phyloP scores from a whole-genome alignment of 1,140 invertebrate species.

The Euglossa dilemma region DNA sequence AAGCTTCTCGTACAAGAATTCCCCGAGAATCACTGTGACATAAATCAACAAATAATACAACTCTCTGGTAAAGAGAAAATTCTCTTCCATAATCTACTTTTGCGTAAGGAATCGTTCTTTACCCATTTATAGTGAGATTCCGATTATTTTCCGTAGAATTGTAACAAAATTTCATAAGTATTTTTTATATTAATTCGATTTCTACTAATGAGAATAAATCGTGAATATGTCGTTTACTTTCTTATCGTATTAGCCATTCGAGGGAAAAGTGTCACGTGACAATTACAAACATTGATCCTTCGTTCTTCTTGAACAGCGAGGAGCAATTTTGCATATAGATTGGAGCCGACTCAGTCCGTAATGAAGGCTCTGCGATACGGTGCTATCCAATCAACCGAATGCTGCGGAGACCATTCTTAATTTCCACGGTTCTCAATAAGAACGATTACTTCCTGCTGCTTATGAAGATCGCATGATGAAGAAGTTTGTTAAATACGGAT shows the following conservation, averaged over 20 bases:
- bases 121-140: too few relatives aligned
- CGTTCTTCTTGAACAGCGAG: conserved; percentile 18
- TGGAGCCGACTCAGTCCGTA: conserved; percentile 18
- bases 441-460: not conserved
- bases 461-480: not conserved
- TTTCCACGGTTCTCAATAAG: not conserved
- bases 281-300: conserved; percentile 21
- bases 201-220: not conserved
- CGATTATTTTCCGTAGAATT: too few relatives aligned
- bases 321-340: conserved; percentile 48
- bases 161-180: too few relatives aligned
- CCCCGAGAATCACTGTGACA: not conserved
- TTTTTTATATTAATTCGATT: too few relatives aligned
- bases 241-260: not conserved
- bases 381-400: conserved; percentile 30
- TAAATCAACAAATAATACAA: not conserved
- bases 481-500: not conserved
- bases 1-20: conserved; percentile 3
- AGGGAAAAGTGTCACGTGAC: not conserved
- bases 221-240: not conserved
- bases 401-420: conserved; percentile 12
- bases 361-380: conserved; percentile 37
- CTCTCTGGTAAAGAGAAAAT: too few relatives aligned
- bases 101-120: too few relatives aligned
- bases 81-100: too few relatives aligned